Evolutionary conservation across 2,113 vertebrate species (phyloP).

Genomic region (Bombycilla garrulus): DNA sequence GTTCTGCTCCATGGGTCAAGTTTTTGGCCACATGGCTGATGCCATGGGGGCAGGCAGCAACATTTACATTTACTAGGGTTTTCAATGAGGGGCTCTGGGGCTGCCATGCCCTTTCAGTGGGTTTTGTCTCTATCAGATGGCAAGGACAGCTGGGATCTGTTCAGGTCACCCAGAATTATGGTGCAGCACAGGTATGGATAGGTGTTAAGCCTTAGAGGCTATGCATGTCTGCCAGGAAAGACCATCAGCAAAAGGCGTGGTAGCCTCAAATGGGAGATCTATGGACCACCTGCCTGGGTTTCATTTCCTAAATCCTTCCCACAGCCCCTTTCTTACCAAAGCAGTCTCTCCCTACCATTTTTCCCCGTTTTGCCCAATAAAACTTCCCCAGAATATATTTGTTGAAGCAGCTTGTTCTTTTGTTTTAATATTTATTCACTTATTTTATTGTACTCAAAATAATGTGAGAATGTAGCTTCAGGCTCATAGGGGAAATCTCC

Average conservation of each 20-base stretch:
- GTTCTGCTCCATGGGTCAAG: neutral
- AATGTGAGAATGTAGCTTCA: neutral
- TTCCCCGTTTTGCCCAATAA: neutral
- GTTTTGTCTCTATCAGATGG: neutral
- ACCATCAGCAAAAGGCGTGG: neutral
- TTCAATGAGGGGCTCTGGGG: too few species aligned
- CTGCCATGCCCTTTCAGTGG: neutral
- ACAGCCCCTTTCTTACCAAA: neutral
- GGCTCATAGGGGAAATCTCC: neutral
- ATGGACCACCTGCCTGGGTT: neutral
- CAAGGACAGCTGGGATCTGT: neutral
- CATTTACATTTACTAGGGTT: fast-evolving
- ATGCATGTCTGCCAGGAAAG: neutral
- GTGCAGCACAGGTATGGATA: neutral
- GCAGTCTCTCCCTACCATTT: neutral
- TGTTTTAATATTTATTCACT: neutral
- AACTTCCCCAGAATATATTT: neutral
- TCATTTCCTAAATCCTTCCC: neutral
- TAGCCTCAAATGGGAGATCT: neutral
- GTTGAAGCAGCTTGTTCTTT: neutral
- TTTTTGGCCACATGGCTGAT: neutral
- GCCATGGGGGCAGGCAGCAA: neutral
- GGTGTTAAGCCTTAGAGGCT: neutral
- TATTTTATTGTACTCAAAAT: neutral
- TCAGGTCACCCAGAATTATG: neutral